A percentile compares a stretch with the other conserved stretches of the same genome.
These are phyloP conservation scores for Typhlomys cinereus DNA, from an alignment of 2,113 vertebrate species.

Conservation along the genomic window DNA sequence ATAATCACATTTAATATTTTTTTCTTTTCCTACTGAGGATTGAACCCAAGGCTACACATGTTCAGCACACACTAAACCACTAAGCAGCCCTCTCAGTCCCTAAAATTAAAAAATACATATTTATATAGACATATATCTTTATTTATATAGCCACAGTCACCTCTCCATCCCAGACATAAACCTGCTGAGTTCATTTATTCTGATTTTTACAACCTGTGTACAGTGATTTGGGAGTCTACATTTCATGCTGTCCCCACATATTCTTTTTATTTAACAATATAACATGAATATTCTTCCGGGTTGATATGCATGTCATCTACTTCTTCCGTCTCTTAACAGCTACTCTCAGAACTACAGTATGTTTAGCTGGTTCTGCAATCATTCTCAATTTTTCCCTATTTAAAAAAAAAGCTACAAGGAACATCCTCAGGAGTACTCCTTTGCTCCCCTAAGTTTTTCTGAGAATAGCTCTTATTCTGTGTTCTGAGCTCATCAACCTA, in stretches of 20 bases:
- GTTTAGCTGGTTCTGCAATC: not conserved
- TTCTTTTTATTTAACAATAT: slow-evolving; percentile 18
- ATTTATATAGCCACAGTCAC: not conserved
- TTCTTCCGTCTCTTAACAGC: slow-evolving; percentile 17
- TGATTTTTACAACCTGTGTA: not conserved
- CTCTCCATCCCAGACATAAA: not conserved
- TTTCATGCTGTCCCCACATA: not conserved
- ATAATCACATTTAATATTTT: not conserved
- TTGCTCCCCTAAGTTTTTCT: no score
- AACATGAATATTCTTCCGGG: not conserved
- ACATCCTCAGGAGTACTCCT: no score
- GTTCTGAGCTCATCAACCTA: not conserved
- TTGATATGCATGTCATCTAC: not conserved
- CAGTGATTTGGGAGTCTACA: not conserved
- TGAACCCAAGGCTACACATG: not conserved
- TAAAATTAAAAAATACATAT: not conserved
- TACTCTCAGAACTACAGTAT: not conserved
- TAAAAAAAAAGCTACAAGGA: no score
- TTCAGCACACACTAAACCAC: not conserved
- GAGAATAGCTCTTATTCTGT: no score
- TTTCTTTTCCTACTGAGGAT: not conserved
- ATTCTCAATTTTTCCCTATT: no score
- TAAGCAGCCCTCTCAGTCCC: not conserved
- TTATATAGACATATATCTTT: not conserved
- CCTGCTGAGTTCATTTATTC: not conserved